phyloP scores from a whole-genome alignment of 2,888 invertebrate species.

The Archips crataeganus region DNA sequence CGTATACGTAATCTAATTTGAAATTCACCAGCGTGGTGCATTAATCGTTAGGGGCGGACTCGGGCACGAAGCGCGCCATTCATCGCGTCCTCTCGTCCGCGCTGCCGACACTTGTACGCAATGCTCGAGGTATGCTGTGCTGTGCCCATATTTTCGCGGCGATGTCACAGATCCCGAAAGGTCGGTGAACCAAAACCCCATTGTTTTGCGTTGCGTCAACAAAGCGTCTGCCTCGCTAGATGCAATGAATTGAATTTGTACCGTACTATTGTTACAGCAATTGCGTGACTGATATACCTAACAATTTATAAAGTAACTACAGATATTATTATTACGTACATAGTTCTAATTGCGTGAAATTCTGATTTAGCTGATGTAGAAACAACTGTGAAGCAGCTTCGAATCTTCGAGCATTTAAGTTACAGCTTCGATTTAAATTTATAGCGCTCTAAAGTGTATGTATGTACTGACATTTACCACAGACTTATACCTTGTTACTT shows the following conservation, averaged over 20 bases:
- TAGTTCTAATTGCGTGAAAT: constrained; percentile 54
- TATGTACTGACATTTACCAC: constrained; percentile 23
- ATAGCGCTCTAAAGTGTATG: constrained; percentile 12
- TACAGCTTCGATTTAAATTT: constrained; percentile 24
- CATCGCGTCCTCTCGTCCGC: constrained; percentile 68
- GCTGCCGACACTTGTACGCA: constrained; percentile 54
- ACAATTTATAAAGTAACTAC: constrained; percentile 46
- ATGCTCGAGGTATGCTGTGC: constrained; percentile 61
- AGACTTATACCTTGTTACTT: constrained; percentile 12
- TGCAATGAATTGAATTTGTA: constrained; percentile 78
- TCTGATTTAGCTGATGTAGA: constrained; percentile 39
- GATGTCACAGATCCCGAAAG: constrained; percentile 82
- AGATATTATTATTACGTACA: constrained; percentile 44
- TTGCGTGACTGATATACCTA: constrained; percentile 71
- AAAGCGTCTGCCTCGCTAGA: constrained; percentile 76
- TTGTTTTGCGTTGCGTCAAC: constrained; percentile 83
- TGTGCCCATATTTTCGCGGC: constrained; percentile 80
- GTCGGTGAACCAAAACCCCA: constrained; percentile 81
- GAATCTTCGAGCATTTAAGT: constrained; percentile 18
- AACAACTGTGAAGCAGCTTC: constrained; percentile 27
- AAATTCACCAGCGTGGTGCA: constrained; percentile 73
- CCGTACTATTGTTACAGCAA: constrained; percentile 72
- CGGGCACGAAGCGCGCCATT: constrained; percentile 73
- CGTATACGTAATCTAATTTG: constrained; percentile 67
- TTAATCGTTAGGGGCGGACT: constrained; percentile 76